A percentile compares a stretch with the other conserved stretches of the same genome.
These are phyloP conservation scores for Drosophila obscura DNA, from an alignment of 1,140 invertebrate species.

Conservation along the genomic window DNA sequence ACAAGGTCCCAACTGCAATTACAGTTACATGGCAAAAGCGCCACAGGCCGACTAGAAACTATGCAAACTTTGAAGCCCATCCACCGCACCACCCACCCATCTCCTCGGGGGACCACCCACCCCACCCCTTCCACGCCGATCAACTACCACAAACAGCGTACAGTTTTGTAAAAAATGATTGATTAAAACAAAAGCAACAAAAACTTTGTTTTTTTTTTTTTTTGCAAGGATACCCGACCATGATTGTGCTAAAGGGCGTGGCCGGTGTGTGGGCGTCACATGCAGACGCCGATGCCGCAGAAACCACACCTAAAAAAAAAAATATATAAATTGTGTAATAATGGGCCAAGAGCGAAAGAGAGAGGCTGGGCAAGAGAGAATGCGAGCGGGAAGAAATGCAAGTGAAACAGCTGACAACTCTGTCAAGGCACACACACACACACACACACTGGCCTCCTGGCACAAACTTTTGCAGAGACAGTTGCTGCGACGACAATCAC, in stretches of 20 bases:
- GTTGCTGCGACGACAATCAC: constrained; percentile 75
- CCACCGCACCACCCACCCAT: constrained; percentile 3
- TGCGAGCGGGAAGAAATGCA: constrained; percentile 56
- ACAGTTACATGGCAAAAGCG: constrained; percentile 59
- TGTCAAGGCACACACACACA: constrained; percentile 52
- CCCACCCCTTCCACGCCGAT: constrained; percentile 15
- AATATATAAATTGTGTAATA: constrained; percentile 78
- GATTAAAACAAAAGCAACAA: constrained; percentile 65
- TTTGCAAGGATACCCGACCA: constrained; percentile 19
- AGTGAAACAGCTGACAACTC: constrained; percentile 79
- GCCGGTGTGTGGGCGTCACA: constrained; percentile 44
- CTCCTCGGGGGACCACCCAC: background rate
- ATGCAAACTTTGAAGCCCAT: constrained; percentile 78
- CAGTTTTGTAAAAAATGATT: constrained; percentile 70
- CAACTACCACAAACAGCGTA: constrained; percentile 12
- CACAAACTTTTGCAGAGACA: constrained; percentile 32
- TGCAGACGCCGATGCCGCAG: constrained; percentile 67
- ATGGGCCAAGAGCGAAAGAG: constrained; percentile 45
- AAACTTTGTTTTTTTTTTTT: background rate
- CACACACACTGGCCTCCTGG: constrained; percentile 17
- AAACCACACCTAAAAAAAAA: constrained; percentile 78
- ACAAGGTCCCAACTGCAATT: constrained; percentile 72
- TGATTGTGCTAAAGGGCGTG: constrained; percentile 56
- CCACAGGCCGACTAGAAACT: constrained; percentile 63
- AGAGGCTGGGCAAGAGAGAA: constrained; percentile 20